Conservation (phyloP, 2,888 invertebrate genomes). For the Meganola albula region DNA sequence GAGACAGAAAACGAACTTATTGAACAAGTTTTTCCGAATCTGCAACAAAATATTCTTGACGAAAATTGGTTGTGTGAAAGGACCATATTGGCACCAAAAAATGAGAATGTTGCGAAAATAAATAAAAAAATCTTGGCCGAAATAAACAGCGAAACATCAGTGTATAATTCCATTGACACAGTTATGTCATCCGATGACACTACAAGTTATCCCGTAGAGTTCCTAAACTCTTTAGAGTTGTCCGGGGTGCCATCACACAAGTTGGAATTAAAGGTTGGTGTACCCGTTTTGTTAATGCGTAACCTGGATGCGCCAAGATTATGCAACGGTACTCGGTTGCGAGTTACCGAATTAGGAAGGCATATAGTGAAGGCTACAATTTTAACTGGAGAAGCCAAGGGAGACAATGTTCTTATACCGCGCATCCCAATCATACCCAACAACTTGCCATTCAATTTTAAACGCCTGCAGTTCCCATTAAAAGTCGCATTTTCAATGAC, state of each 20-base stretch:
- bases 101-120: too few species aligned
- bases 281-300: too few species aligned
- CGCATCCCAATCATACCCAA: constrained; percentile 13
- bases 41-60: constrained; percentile 9
- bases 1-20: constrained; percentile 11
- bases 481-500: constrained; percentile 14
- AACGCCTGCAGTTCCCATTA: constrained; percentile 13
- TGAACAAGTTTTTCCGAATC: constrained; percentile 9
- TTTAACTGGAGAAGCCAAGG: constrained; percentile 10
- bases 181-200: too few species aligned
- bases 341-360: too few species aligned
- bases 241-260: too few species aligned
- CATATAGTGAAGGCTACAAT: constrained; percentile 17
- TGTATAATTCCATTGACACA: too few species aligned
- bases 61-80: constrained; percentile 14
- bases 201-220: too few species aligned
- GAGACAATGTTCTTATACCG: constrained; percentile 9
- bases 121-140: too few species aligned
- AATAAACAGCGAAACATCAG: too few species aligned
- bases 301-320: too few species aligned
- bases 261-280: too few species aligned
- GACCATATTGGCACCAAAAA: constrained; percentile 21
- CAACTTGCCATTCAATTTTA: constrained; percentile 11
- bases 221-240: too few species aligned
- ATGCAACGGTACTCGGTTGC: constrained; percentile 13